A percentile compares a stretch with the other conserved stretches of the same genome.
phyloP scores from a whole-genome alignment of 2,113 vertebrate species.

The Melanocharis versteri region DNA sequence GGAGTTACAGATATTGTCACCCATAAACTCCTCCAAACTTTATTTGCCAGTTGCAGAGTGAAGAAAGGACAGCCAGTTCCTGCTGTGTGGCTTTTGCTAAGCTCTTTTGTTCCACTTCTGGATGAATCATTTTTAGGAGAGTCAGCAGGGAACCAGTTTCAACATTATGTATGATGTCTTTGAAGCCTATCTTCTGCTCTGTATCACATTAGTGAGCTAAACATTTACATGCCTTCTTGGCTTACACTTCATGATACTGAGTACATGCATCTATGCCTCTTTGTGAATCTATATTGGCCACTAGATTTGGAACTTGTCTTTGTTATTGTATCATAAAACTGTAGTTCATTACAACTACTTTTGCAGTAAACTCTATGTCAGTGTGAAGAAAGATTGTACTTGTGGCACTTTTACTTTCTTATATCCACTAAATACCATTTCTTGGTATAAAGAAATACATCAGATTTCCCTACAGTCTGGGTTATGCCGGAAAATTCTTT shows the following conservation, averaged over 20 bases:
- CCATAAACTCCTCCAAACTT: not conserved
- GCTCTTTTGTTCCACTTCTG: not conserved
- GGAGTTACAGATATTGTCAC: not conserved
- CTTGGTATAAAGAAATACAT: not conserved
- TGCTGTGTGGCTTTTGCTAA: not conserved
- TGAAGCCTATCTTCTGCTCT: constrained; percentile 1
- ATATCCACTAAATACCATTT: not conserved
- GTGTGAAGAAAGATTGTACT: not conserved
- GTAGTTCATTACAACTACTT: not conserved
- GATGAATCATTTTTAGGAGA: not conserved
- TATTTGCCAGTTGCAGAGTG: not conserved
- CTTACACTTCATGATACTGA: not conserved
- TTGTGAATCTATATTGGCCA: not conserved
- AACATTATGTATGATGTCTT: not conserved
- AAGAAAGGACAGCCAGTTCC: not conserved
- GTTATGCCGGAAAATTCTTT: not conserved
- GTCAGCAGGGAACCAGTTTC: not conserved
- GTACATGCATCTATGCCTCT: not conserved
- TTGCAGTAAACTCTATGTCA: not conserved
- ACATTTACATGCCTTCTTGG: not conserved
- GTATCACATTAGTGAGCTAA: not conserved
- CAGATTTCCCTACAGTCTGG: not conserved
- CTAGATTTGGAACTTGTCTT: not conserved
- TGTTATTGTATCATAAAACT: not conserved
- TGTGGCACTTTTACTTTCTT: not conserved